Evolutionary conservation across 2,888 invertebrate species (phyloP), one percentile per base, ranked within the genome.

Genomic region (Cryptus viduatorius): DNA sequence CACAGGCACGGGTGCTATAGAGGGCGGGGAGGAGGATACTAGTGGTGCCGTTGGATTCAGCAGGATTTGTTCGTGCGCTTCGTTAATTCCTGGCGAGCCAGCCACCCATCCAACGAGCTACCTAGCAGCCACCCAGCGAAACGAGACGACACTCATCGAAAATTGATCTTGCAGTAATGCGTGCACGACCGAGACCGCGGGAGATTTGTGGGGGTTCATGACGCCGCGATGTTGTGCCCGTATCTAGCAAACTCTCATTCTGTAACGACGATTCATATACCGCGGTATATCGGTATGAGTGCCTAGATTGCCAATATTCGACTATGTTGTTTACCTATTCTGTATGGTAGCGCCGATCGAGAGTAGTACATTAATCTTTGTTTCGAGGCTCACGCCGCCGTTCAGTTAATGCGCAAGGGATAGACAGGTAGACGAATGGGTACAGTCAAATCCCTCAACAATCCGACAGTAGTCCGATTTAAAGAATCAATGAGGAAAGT

Each of bases 71-170:
- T 79, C 84, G 46, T 31, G 46, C 84, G 84, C 78, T 84, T 84
- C 82, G 84, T 84, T 84, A 84, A 84, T 84, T 84, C 64, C 75
- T 56, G 71, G 53, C 73, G 72, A 73, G 77, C 79, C 71, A 59
- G 77, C 77, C 14, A 78, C 68, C 80, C 50, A 80, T 84, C 76
- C 77, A 80, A 69, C 73, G 64, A 84, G 65, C 81, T 59, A 56
- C 75, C 71, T 61, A 67, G 65, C 81, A 67, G 65, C 81, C 75
- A 75, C 56, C 68, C 81, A 79, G 81, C 71, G 82, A 71, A 82
- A 84, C 84, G 78, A 76, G 79, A 79, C 75, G 75, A 82, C 75
- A 71, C 79, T 82, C 84, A 84, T 84, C 84, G 84, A 84, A 84
- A 84, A 84, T 84, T 82, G 65, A 84, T 84, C 81, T 84, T 76